Evolutionary conservation across 1,140 invertebrate genomes (phyloP), one percentile per base, ranked within the genome.

Genomic region (Drosophila truncata): DNA sequence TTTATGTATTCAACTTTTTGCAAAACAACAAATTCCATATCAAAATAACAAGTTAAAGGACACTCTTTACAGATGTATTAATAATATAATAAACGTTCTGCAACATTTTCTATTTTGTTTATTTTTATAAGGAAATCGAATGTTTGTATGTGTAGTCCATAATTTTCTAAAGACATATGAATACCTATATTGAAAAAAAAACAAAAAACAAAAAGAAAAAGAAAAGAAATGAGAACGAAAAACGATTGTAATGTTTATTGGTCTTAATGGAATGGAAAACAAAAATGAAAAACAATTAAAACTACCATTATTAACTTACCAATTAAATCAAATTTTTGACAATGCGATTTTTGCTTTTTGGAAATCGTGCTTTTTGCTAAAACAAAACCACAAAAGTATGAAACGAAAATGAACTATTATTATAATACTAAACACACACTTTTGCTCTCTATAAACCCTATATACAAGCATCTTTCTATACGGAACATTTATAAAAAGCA

Each of bases 261-360:
- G 50, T 54, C 50, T 54, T 37, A 54, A 54, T 54, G 50, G 50
- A 54, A 54, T 54, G 50, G 20, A 55, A 54, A 54, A 54, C 50
- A 54, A 54, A 54, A 20, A 11, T 35, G 46, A 67, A 55, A 58
- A 72, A 74, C 44, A 67, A 81, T 59, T 46, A 35, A 50, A 67
- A 69, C 70, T 86, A 86, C 65, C 52, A 79, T 86, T 76, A 86
- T 76, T 86, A 77, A 83, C 76, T 88, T 87, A 83, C 83, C 72
- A 87, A 75, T 83, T 80, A 71, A 83, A 87, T 90, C 70, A 78
- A 88, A 81, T 87, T 88, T 88, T 84, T 88, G 78, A 88, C 80
- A 88, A 87, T 83, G 78, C 85, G 80, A 84, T 88, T 88, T 88
- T 88, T 83, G 84, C 78, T 84, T 88, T 88, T 84, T 84, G 81